phyloP scores from a whole-genome alignment of 2,888 invertebrate species.

The Rhodophaea formosa region DNA sequence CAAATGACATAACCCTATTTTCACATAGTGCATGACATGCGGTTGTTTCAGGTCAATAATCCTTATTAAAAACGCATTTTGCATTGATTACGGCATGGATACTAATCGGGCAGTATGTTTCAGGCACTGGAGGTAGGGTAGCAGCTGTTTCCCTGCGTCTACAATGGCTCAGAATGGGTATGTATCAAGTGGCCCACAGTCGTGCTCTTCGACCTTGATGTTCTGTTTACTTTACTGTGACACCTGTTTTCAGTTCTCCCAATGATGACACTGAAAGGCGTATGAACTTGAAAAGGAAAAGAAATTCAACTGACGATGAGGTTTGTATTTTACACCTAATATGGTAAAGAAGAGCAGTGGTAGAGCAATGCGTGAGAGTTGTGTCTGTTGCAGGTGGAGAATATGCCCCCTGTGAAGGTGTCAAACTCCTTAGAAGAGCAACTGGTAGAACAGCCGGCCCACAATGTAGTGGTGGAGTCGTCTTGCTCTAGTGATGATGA shows the following conservation, averaged over 20 bases:
- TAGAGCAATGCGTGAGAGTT: conserved; percentile 19
- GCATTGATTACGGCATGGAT: conserved; percentile 30
- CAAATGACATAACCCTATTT: conserved; percentile 81
- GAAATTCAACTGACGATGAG: conserved; percentile 73
- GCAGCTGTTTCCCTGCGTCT: conserved; percentile 48
- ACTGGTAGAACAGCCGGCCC: conserved; percentile 54
- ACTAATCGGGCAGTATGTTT: conserved; percentile 48
- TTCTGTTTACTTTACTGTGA: conserved; percentile 56
- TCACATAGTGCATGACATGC: conserved; percentile 75
- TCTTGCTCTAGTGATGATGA: conserved; percentile 73
- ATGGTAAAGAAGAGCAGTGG: conserved; percentile 18
- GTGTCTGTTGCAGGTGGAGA: conserved; percentile 63
- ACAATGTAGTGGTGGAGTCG: conserved; percentile 69
- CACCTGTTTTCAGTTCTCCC: conserved; percentile 59
- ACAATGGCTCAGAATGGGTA: conserved; percentile 76
- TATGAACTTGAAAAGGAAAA: conserved; percentile 68
- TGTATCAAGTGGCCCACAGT: conserved; percentile 48
- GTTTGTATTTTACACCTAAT: conserved; percentile 43
- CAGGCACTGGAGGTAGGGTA: conserved; percentile 51
- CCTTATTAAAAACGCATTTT: conserved; percentile 42
- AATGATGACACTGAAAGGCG: conserved; percentile 63
- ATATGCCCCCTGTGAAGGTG: conserved; percentile 69
- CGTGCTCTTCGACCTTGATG: conserved; percentile 55
- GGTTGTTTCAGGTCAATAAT: conserved; percentile 66
- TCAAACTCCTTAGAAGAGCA: conserved; percentile 52